Conservation (phyloP, 1,140 invertebrate genomes). For the Hycleus cichorii region DNA sequence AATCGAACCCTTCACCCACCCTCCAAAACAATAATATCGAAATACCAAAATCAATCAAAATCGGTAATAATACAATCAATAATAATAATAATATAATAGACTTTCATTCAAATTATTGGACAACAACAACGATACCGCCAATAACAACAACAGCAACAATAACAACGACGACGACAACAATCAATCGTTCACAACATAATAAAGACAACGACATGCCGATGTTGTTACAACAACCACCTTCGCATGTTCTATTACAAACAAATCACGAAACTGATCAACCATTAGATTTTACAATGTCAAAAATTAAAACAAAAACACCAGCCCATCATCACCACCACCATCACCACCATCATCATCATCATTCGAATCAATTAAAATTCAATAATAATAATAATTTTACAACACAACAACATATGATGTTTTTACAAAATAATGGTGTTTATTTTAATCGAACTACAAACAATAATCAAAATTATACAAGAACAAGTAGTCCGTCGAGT, state of each 20-base stretch:
- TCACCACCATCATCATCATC: too few species aligned
- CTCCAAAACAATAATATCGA: conserved; percentile 32
- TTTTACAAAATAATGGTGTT: conserved; percentile 37
- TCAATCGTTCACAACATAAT: conserved; percentile 29
- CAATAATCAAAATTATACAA: conserved; percentile 38
- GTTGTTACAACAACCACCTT: conserved; percentile 38
- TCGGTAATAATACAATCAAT: conserved; percentile 38
- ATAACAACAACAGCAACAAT: conserved; percentile 30
- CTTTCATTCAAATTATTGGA: conserved; percentile 16
- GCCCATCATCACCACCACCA: conserved; percentile 26
- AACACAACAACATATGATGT: conserved; percentile 37
- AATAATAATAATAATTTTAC: conserved; percentile 32
- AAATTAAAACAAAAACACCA: conserved; percentile 39
- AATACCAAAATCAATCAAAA: conserved; percentile 24
- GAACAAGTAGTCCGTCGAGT: conserved; percentile 36
- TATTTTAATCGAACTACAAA: conserved; percentile 33
- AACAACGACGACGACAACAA: conserved; percentile 39
- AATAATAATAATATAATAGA: conserved; percentile 38
- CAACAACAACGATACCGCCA: conserved; percentile 40
- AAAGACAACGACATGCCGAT: conserved; percentile 39
- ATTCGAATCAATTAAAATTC: conserved; percentile 25
- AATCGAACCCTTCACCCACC: conserved; percentile 37
- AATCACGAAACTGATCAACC: conserved; percentile 39
- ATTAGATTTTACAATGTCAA: conserved; percentile 45
- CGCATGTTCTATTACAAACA: conserved; percentile 34